Evolutionary conservation across 1,140 invertebrate species (phyloP).

Genomic region (Orchesella cincta): DNA sequence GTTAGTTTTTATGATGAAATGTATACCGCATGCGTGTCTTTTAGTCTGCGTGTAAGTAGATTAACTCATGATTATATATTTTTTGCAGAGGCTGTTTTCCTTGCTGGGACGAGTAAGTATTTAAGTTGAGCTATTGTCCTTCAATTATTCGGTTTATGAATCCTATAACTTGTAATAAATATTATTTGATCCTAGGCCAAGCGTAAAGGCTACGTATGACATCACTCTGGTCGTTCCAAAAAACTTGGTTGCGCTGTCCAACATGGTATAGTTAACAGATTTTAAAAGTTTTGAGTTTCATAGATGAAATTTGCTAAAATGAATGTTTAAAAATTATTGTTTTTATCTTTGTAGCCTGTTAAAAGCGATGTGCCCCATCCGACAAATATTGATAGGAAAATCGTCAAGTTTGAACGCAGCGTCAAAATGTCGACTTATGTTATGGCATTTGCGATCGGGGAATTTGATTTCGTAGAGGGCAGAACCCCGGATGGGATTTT

Average conservation of each 20-base stretch:
- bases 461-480: conserved; percentile 38
- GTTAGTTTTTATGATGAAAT: not conserved
- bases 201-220: conserved; percentile 6
- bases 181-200: not conserved
- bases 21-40: too few relatives aligned
- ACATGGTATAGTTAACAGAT: not conserved
- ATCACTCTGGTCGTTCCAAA: conserved; percentile 20
- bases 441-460: conserved; percentile 44
- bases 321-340: not conserved
- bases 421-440: conserved; percentile 52
- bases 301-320: not conserved
- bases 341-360: not conserved
- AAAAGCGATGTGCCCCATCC: conserved; percentile 1
- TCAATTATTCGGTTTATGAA: not conserved
- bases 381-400: conserved; percentile 1
- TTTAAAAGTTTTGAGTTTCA: not conserved
- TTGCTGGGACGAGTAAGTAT: conserved; percentile 5
- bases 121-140: not conserved
- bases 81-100: conserved; percentile 16
- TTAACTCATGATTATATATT: not conserved
- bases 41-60: not conserved
- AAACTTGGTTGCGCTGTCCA: not conserved
- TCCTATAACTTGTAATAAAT: not conserved
- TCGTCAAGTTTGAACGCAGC: conserved; percentile 48
- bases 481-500: conserved; percentile 18